Percentiles rank a stretch among this genome's conserved stretches.
Evolutionary conservation across 2,797 vertebrate species (phyloP).

Genomic region (Trematocara caparti): DNA sequence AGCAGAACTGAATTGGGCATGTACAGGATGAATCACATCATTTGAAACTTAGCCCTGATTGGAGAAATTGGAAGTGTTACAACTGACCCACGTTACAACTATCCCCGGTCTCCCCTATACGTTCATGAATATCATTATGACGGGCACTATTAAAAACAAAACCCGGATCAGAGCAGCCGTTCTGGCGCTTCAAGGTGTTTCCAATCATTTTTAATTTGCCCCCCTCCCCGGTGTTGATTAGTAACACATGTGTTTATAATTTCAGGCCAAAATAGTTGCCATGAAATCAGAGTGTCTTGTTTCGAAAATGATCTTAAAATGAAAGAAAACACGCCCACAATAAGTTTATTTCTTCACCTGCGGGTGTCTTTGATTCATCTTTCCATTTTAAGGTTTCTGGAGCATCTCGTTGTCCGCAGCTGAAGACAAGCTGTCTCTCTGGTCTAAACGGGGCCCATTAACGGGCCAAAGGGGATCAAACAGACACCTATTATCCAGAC

Average conservation of each 20-base stretch:
- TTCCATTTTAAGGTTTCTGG: not conserved
- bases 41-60: too few species aligned
- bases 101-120: too few species aligned
- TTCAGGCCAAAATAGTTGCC: not conserved
- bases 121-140: not conserved
- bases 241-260: not conserved
- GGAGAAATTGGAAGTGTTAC: too few species aligned
- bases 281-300: not conserved
- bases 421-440: not conserved
- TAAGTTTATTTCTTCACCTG: not conserved
- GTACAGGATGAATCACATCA: too few species aligned
- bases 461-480: constrained; percentile 47
- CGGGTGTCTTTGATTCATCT: not conserved
- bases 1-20: too few species aligned
- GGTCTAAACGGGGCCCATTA: constrained; percentile 23
- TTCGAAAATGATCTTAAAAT: not conserved
- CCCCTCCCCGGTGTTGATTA: not conserved
- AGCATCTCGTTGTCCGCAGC: not conserved
- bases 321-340: not conserved
- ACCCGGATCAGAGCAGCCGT: not conserved
- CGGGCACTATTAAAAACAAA: not conserved
- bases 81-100: too few species aligned
- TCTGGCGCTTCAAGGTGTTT: not conserved
- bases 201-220: not conserved
- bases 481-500: constrained; percentile 36